Conservation (phyloP, 2,113 vertebrate genomes). For the Athene noctua region DNA sequence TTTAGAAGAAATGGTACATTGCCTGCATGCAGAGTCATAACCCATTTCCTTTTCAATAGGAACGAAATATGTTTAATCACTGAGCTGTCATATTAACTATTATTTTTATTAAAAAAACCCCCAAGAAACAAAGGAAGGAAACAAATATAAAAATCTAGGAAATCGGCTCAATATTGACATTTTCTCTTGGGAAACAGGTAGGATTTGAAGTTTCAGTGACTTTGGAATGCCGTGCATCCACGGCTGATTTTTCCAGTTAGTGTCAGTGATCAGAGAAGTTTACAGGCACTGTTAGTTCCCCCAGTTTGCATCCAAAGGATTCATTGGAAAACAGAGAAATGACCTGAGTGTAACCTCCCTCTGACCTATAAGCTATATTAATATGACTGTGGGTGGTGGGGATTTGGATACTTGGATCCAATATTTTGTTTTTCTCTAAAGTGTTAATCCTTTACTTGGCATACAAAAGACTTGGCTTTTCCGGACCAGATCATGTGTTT, state of each 20-base stretch:
- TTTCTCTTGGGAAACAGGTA: neutral
- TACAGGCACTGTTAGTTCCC: neutral
- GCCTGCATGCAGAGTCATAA: constrained; percentile 11
- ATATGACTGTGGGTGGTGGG: neutral
- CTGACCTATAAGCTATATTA: neutral
- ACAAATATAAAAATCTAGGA: neutral
- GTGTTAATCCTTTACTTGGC: constrained; percentile 7
- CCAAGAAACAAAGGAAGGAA: neutral
- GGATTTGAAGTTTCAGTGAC: neutral
- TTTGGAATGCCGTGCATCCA: neutral
- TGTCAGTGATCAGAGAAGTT: neutral
- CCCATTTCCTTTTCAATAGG: constrained; percentile 62
- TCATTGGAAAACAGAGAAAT: neutral
- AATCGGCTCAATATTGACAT: constrained; percentile 6
- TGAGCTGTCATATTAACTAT: constrained; percentile 31
- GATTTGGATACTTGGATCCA: neutral
- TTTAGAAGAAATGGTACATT: constrained; percentile 32
- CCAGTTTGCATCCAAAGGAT: neutral
- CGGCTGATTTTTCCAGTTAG: neutral
- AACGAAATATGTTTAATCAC: constrained; percentile 57
- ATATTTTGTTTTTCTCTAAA: neutral
- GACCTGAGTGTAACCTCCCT: neutral
- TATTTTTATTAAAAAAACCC: constrained; percentile 60
- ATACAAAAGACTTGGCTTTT: constrained; percentile 2
- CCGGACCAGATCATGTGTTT: neutral